A percentile compares a stretch with the other conserved stretches of the same genome.
phyloP scores from a whole-genome alignment of 2,113 vertebrate genomes.

The Cavia porcellus region DNA sequence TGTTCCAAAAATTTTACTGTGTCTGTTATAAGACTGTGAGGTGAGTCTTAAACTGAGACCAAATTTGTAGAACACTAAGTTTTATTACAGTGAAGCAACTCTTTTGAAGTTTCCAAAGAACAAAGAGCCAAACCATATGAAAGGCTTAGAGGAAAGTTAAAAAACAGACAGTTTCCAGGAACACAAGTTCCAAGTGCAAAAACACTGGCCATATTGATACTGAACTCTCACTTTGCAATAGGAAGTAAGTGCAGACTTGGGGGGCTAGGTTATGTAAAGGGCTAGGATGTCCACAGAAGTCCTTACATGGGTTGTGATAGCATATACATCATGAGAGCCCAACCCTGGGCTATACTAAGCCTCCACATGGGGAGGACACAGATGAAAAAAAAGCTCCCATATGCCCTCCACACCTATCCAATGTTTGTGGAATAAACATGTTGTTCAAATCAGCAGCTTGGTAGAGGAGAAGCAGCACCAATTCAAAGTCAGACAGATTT shows the following conservation, averaged over 20 bases:
- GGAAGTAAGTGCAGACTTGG: neutral
- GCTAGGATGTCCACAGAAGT: neutral
- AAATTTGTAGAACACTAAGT: neutral
- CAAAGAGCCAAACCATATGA: constrained; percentile 54
- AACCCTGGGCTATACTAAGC: neutral
- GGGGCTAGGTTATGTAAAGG: neutral
- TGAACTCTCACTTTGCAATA: neutral
- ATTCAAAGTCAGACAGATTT: neutral
- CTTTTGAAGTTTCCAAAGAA: constrained; percentile 51
- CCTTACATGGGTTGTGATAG: neutral
- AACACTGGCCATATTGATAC: neutral
- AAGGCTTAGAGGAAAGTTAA: constrained; percentile 54
- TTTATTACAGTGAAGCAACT: constrained; percentile 18
- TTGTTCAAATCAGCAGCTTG: neutral
- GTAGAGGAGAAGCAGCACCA: neutral
- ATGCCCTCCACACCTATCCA: neutral
- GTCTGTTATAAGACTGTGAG: neutral
- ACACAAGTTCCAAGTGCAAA: constrained; percentile 44
- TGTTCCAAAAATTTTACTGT: neutral
- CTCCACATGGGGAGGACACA: neutral
- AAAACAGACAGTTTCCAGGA: constrained; percentile 62
- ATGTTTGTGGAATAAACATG: neutral
- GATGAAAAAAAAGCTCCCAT: neutral
- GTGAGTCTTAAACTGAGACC: neutral
- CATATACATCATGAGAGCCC: neutral